Conservation (phyloP, 2,113 vertebrate species). For the Lagopus muta region DNA sequence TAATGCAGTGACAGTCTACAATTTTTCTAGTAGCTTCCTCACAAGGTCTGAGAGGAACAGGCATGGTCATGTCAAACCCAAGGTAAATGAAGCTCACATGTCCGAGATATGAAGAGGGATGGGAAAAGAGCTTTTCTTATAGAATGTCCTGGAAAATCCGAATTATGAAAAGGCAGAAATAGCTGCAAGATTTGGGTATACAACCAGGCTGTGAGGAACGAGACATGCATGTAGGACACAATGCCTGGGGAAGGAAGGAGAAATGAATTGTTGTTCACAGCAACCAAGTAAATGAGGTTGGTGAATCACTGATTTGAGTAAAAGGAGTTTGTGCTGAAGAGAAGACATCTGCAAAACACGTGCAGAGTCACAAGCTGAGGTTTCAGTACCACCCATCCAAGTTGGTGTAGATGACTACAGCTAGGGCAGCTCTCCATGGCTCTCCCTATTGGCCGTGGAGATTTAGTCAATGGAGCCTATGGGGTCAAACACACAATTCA, state of each 20-base stretch:
- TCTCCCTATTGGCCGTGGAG: neutral
- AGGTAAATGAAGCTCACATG: neutral
- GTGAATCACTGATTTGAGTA: neutral
- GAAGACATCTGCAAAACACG: neutral
- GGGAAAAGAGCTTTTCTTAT: neutral
- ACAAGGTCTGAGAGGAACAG: neutral
- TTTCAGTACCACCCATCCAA: neutral
- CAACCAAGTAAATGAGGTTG: neutral
- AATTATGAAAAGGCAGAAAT: neutral
- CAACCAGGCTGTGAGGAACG: neutral
- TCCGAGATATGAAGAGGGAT: neutral
- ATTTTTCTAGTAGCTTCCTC: neutral
- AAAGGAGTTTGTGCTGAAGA: neutral
- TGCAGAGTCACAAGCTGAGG: neutral
- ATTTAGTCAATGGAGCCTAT: neutral
- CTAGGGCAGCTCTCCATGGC: neutral
- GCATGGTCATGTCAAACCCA: neutral
- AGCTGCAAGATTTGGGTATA: neutral
- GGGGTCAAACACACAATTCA: neutral
- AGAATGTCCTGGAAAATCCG: neutral
- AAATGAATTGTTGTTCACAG: neutral
- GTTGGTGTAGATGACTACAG: neutral
- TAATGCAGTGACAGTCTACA: neutral
- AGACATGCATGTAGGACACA: neutral
- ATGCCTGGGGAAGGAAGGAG: neutral